These are phyloP conservation scores for Ichneumon xanthorius DNA, from an alignment of 2,888 invertebrate species.

Conservation along the genomic window DNA sequence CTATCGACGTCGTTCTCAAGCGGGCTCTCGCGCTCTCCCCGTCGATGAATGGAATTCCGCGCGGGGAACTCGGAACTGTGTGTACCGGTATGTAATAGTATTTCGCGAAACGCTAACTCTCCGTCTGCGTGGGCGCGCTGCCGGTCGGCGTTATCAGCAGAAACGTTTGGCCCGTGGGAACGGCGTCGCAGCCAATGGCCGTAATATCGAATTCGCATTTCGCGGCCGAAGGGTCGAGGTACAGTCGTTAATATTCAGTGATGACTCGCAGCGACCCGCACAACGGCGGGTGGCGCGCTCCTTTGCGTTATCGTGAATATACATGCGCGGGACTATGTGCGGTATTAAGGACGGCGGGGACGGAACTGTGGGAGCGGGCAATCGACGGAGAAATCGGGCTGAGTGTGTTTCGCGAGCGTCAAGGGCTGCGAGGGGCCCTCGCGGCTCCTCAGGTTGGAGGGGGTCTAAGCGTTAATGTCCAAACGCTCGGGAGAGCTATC, in stretches of 20 bases:
- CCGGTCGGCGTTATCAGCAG: constrained; percentile 59
- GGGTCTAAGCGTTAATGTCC: constrained; percentile 21
- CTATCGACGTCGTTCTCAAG: constrained; percentile 22
- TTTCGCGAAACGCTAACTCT: constrained; percentile 40
- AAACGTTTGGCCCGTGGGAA: constrained; percentile 60
- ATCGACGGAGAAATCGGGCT: constrained; percentile 24
- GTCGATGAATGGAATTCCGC: constrained; percentile 63
- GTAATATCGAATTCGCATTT: constrained; percentile 69
- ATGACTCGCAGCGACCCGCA: constrained; percentile 58
- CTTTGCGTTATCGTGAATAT: neutral
- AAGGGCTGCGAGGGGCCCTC: constrained; percentile 2
- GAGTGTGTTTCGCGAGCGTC: neutral
- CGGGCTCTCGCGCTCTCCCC: constrained; percentile 24
- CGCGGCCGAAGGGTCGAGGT: constrained; percentile 63
- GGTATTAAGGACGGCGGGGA: too few relatives aligned
- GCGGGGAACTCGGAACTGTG: constrained; percentile 18
- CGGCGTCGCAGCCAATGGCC: constrained; percentile 54
- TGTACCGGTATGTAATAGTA: neutral
- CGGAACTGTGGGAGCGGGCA: constrained; percentile 10
- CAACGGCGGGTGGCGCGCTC: constrained; percentile 16
- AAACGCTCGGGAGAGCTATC: neutral
- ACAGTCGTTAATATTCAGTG: constrained; percentile 68
- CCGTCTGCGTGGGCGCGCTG: neutral
- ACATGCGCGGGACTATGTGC: neutral
- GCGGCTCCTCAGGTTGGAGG: neutral